Percentiles rank a stretch among this genome's conserved stretches.
Conservation (phyloP, 2,113 vertebrate species). For the Microtus pennsylvanicus region DNA sequence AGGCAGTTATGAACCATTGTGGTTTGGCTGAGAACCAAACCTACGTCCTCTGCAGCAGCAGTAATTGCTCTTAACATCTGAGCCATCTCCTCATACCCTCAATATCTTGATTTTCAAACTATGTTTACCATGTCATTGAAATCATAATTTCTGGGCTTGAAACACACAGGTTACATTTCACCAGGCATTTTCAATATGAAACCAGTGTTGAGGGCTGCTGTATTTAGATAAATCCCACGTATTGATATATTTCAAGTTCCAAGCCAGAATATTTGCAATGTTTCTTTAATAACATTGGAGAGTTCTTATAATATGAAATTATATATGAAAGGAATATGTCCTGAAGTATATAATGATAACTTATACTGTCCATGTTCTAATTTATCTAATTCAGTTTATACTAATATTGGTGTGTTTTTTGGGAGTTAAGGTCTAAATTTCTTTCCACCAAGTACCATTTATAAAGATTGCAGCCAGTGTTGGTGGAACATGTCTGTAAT, state of each 20-base stretch:
- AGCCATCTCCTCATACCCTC: neutral
- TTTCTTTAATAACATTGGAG: slow-evolving; percentile 26
- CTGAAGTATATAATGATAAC: neutral
- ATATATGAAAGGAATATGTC: neutral
- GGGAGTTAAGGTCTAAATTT: slow-evolving; percentile 2
- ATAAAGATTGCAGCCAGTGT: slow-evolving; percentile 16
- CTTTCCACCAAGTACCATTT: neutral
- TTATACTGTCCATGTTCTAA: slow-evolving; percentile 4
- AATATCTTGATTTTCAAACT: slow-evolving; percentile 19
- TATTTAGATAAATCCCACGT: neutral
- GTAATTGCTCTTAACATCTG: neutral
- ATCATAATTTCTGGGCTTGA: neutral
- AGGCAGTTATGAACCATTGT: neutral
- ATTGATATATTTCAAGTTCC: neutral
- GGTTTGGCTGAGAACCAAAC: neutral
- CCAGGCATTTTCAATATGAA: neutral
- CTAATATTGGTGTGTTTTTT: neutral
- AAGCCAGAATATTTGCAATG: neutral
- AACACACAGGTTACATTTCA: neutral
- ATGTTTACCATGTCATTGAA: slow-evolving; percentile 3
- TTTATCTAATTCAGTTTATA: neutral
- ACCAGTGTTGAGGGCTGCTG: neutral
- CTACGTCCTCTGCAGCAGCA: neutral
- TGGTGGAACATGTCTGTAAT: neutral
- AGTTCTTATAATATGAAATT: slow-evolving; percentile 19